Base-by-base conservation (phyloP, 2,888 invertebrate genomes). In the Fissipunctia ypsillon region DNA sequence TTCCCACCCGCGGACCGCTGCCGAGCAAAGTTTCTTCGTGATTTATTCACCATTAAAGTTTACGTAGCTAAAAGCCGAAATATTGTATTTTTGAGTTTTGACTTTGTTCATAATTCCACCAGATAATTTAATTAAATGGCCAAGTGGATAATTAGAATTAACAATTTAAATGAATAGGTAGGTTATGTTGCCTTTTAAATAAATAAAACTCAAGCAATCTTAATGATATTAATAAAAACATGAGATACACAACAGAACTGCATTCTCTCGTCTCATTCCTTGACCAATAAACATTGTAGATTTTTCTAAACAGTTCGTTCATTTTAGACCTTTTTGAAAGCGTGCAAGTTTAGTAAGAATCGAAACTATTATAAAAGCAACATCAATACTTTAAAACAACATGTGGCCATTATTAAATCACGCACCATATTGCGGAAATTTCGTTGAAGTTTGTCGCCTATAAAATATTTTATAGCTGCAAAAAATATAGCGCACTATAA, bases 1-100 rank as follows among this genome's bases (percentile, higher is more conserved):
- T 93, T 92, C 91, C 88, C 90, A 88, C 90, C 86, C 91, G 88
- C 90, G 86, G 91, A 90, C 91, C 92, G 90, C 89, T 91, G 91
- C 87, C 89, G 84, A 91, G 88, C 90, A 87, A 91, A 93, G 88
- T 93, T 93, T 90, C 84, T 82, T 84, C 81, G 87, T 92, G 92
- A 93, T 93, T 93, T 93, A 93, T 93, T 90, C 90, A 88, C 88
- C 88, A 91, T 91, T 87, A 90, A 93, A 93, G 88, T 93, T 94
- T 92, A 92, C 91, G 91, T 90, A 89, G 91, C 91, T 89, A 90
- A 91, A 92, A 92, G 88, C 88, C 85, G 84, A 89, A 89, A 88
- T 87, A 90, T 88, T 87, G 81, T 85, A 87, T 88, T 82, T 78
- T 75, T 74, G 35, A 66, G 7, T 75, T 65, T 69, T 68, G 71